Percentiles rank a stretch among this genome's conserved stretches.
These are phyloP conservation scores for Aradophagus sp. DNA, from an alignment of 1,140 invertebrate genomes.

Conservation along the genomic window DNA sequence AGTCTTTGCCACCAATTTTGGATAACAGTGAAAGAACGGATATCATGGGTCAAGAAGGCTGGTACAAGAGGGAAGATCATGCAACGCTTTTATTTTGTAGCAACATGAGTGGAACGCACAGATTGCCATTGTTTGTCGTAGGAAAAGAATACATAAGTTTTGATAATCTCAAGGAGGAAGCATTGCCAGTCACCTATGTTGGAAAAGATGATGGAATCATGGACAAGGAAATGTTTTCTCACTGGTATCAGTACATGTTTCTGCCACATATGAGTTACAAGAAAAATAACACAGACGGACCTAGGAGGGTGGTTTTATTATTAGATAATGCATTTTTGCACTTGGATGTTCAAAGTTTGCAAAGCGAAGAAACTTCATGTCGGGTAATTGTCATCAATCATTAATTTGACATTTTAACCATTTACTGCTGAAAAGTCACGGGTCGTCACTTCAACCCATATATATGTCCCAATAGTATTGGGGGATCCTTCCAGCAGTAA, in stretches of 20 bases:
- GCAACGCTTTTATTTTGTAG: slow-evolving; percentile 23
- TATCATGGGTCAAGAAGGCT: slow-evolving; percentile 21
- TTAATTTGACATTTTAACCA: too few relatives aligned
- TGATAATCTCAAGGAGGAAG: slow-evolving; percentile 21
- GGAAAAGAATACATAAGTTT: slow-evolving; percentile 34
- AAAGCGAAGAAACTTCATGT: slow-evolving; percentile 24
- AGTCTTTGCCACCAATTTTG: slow-evolving; percentile 15
- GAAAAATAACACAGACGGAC: slow-evolving; percentile 3
- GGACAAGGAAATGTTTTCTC: slow-evolving; percentile 40
- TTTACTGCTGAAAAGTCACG: too few relatives aligned
- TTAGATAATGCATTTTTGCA: slow-evolving; percentile 30
- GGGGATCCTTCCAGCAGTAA: too few relatives aligned
- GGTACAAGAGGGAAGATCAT: slow-evolving; percentile 29
- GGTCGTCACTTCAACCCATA: too few relatives aligned
- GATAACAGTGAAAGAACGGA: slow-evolving; percentile 10
- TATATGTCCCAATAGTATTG: too few relatives aligned
- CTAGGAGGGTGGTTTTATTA: slow-evolving; percentile 25
- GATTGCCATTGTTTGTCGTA: slow-evolving; percentile 31
- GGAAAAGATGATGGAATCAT: slow-evolving; percentile 30
- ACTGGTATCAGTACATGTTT: slow-evolving; percentile 51
- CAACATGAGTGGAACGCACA: slow-evolving; percentile 39
- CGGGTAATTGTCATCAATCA: slow-evolving; percentile 23
- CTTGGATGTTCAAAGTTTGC: slow-evolving; percentile 31
- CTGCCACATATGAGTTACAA: slow-evolving; percentile 31
- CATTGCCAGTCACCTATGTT: slow-evolving; percentile 33